Percentiles rank a stretch among this genome's conserved stretches.
Conservation (phyloP, 2,797 vertebrate genomes). For the Gymnodraco acuticeps region DNA sequence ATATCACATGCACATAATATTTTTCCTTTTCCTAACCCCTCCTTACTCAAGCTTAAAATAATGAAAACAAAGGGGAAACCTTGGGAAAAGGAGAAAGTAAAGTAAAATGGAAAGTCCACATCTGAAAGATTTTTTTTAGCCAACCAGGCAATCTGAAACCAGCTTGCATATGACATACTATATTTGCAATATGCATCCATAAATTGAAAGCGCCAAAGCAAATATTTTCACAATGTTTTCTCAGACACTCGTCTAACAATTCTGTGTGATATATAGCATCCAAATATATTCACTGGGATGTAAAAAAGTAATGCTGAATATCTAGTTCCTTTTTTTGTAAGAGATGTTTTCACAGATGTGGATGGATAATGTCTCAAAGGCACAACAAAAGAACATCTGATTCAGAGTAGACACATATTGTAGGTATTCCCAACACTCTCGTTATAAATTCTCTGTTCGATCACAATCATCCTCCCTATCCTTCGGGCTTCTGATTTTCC, state of each 20-base stretch:
- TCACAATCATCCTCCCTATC: constrained; percentile 59
- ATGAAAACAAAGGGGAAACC: constrained; percentile 39
- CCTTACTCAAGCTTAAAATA: constrained; percentile 32
- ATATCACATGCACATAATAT: constrained; percentile 46
- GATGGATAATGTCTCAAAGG: constrained; percentile 43
- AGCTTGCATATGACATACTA: too few species aligned
- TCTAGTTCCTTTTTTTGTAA: neutral
- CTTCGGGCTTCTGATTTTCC: constrained; percentile 62
- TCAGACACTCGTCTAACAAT: neutral
- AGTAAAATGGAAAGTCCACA: neutral
- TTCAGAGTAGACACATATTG: constrained; percentile 44
- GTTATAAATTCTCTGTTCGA: constrained; percentile 58
- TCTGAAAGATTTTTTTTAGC: neutral
- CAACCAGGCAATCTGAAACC: too few species aligned
- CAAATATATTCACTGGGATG: neutral
- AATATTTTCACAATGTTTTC: too few species aligned
- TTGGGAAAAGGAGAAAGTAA: neutral
- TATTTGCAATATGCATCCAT: too few species aligned
- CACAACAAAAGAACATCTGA: constrained; percentile 35
- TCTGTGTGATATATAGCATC: neutral
- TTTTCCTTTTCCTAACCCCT: constrained; percentile 44
- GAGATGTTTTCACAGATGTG: constrained; percentile 42
- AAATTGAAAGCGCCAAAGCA: too few species aligned
- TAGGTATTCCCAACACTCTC: constrained; percentile 54
- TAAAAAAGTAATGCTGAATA: constrained; percentile 4